Base-by-base conservation (phyloP, 2,888 invertebrate species). In the Heliconius sara region DNA sequence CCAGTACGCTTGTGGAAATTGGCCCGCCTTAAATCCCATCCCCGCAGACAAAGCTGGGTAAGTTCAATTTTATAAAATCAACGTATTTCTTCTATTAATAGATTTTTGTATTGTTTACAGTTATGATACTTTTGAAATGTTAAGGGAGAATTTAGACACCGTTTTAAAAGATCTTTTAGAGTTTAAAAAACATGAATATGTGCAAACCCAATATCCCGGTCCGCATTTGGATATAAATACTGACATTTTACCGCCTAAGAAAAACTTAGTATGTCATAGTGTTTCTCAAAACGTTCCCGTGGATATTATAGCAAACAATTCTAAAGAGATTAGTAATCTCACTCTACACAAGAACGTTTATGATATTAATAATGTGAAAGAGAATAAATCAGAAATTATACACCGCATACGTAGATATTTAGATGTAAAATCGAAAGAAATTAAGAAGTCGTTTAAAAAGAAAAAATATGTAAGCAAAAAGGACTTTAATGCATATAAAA, bases 101-200 rank as follows among this genome's bases (percentile, higher is more conserved):
- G 10, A 0, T 16, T 65, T 30, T 22, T 73, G 71, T 83, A 34
- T 34, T 83, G 77, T 77, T 92, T 92, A 79, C 87, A 95, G 95
- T 7, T 98, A 97, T 90, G 98, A 98, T 85, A 98, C 98, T 0
- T 99, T 99, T 89, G 98, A 98, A 93, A 97, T 98, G 96, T 93
- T 99, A 10, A 96, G 98, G 85, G 98, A 98, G 93, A 97, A 97
- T 85, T 92, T 98, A 72, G 97, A 98, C 87, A 88, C 95, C 0
- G 96, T 97, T 1, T 90, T 98, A 68, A 96, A 95, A 87, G 96
- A 97, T 84, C 91, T 98, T 22, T 91, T 97, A 47, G 96, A 97
- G 84, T 96, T 96, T 82, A 95, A 96, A 83, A 77, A 78, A 4
- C 80, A 86, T 70, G 93, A 94, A 85, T 63, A 86, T 5, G 79